A percentile compares a stretch with the other conserved stretches of the same genome.
phyloP scores from a whole-genome alignment of 2,113 vertebrate species.

The Archilochus colubris region DNA sequence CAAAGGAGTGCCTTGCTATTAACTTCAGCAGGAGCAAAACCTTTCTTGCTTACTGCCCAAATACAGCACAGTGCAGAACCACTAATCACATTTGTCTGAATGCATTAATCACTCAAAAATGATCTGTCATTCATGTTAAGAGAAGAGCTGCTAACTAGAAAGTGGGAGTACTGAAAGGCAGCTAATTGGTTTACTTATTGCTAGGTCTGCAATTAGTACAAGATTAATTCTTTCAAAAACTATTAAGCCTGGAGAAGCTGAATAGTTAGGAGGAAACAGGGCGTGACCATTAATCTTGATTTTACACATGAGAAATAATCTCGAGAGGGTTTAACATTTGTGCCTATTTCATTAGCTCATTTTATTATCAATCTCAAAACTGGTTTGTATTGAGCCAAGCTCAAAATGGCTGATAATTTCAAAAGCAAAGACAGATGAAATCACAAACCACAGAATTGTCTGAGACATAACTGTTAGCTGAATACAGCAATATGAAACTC shows the following conservation, averaged over 20 bases:
- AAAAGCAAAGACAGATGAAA: not conserved
- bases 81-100: not conserved
- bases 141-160: not conserved
- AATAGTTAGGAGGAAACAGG: not conserved
- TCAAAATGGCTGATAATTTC: not conserved
- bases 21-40: not conserved
- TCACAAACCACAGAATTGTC: not conserved
- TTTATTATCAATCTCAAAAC: not conserved
- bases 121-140: not conserved
- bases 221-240: constrained; percentile 35
- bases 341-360: constrained; percentile 26
- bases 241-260: constrained; percentile 1
- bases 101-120: not conserved
- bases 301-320: not conserved
- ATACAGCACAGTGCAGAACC: not conserved
- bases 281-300: constrained; percentile 28
- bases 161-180: not conserved
- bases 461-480: not conserved
- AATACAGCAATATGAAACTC: not conserved
- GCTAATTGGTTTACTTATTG: constrained; percentile 15
- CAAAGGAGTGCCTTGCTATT: not conserved
- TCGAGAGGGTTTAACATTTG: not conserved
- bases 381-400: not conserved
- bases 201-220: constrained; percentile 5
- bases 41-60: not conserved